These are phyloP conservation scores for Cremastobaeus sp. DNA, from an alignment of 2,888 invertebrate species.

Conservation along the genomic window DNA sequence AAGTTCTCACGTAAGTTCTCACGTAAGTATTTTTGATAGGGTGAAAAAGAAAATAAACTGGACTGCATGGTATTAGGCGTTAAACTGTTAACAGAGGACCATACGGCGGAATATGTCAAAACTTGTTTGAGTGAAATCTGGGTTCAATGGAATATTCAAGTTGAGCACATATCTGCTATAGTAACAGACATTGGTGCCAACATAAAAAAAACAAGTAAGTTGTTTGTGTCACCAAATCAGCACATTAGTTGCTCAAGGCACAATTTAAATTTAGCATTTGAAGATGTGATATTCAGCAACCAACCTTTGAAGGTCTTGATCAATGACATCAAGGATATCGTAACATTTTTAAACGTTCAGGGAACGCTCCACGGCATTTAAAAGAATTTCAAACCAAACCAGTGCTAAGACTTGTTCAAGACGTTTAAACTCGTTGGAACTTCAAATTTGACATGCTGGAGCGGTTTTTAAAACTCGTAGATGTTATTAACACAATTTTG, in stretches of 20 bases:
- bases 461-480: constrained; percentile 60
- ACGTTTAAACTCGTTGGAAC: constrained; percentile 62
- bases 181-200: constrained; percentile 63
- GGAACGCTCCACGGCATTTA: constrained; percentile 54
- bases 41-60: background rate
- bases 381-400: constrained; percentile 16
- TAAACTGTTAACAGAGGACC: constrained; percentile 49
- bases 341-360: constrained; percentile 61
- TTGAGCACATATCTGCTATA: constrained; percentile 49
- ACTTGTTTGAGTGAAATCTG: constrained; percentile 39
- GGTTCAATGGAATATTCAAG: constrained; percentile 57
- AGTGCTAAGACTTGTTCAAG: constrained; percentile 62
- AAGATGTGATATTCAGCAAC: too few species aligned
- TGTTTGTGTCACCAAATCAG: constrained; percentile 52
- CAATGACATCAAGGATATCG: constrained; percentile 53
- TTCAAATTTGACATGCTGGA: constrained; percentile 57
- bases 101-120: constrained; percentile 58
- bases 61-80: constrained; percentile 55
- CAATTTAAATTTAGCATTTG: too few species aligned
- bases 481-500: constrained; percentile 59
- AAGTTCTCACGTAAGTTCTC: too few species aligned
- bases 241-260: constrained; percentile 64
- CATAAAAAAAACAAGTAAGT: constrained; percentile 57
- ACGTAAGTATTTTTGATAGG: too few species aligned
- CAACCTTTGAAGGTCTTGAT: too few species aligned